Evolutionary conservation across 1,140 invertebrate species (phyloP).

Genomic region (Phymastichus coffea): DNA sequence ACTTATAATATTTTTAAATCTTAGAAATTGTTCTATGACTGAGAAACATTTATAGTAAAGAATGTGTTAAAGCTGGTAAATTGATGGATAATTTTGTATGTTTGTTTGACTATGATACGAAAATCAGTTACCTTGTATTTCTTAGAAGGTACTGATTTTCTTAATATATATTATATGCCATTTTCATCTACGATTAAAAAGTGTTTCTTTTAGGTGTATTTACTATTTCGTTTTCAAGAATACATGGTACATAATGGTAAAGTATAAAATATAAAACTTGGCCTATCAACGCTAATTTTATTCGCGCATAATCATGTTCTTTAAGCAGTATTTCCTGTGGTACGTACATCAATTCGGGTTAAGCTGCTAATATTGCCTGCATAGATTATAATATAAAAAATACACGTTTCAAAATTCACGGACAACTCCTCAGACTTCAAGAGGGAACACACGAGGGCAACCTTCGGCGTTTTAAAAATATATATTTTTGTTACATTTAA

Average conservation of each 20-base stretch:
- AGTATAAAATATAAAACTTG: slow-evolving; percentile 45
- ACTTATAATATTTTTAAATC: too few species aligned
- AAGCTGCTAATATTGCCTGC: slow-evolving; percentile 27
- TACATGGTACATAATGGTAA: slow-evolving; percentile 35
- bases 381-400: slow-evolving; percentile 20
- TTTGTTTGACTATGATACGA: too few species aligned
- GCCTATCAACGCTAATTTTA: slow-evolving; percentile 22
- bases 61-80: too few species aligned
- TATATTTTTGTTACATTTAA: slow-evolving; percentile 5
- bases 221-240: slow-evolving; percentile 26
- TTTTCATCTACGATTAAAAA: slow-evolving; percentile 17
- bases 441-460: neutral
- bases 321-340: slow-evolving; percentile 10
- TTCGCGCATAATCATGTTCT: slow-evolving; percentile 11
- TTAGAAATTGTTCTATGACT: too few species aligned
- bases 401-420: slow-evolving; percentile 12
- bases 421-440: neutral
- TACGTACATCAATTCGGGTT: slow-evolving; percentile 24
- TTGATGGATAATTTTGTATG: too few species aligned
- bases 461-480: slow-evolving; percentile 17
- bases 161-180: too few species aligned
- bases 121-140: too few species aligned
- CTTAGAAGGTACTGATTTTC: too few species aligned
- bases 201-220: slow-evolving; percentile 18
- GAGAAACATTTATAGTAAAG: too few species aligned